These are phyloP conservation scores for Crotalus viridis DNA, from an alignment of 2,113 vertebrate species.

Conservation along the genomic window DNA sequence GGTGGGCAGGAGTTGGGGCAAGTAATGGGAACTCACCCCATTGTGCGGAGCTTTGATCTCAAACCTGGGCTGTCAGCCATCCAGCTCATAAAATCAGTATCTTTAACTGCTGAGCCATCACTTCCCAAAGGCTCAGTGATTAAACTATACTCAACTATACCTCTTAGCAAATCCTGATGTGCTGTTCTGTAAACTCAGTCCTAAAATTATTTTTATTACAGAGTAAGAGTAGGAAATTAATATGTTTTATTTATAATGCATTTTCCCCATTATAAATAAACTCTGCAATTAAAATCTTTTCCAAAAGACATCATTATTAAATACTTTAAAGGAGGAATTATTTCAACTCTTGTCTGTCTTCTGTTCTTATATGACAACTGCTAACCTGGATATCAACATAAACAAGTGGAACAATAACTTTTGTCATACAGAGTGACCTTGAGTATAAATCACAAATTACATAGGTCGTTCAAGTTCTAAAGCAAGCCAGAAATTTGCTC, in stretches of 20 bases:
- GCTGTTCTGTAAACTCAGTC: background rate
- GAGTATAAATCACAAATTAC: background rate
- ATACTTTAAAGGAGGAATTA: background rate
- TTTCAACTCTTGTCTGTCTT: conserved; percentile 22
- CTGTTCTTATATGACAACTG: conserved; percentile 27
- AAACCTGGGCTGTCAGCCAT: background rate
- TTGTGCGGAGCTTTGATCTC: background rate
- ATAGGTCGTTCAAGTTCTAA: background rate
- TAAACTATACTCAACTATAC: background rate
- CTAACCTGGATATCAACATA: conserved; percentile 28
- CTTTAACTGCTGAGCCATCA: background rate
- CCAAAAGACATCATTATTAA: conserved; percentile 12
- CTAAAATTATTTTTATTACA: background rate
- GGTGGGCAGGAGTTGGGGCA: background rate
- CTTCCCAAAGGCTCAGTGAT: background rate
- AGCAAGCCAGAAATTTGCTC: conserved; percentile 22
- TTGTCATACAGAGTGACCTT: background rate
- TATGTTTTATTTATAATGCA: background rate
- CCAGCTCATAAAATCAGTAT: background rate
- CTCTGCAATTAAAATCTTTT: background rate
- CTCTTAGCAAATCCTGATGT: background rate
- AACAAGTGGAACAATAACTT: conserved; percentile 18
- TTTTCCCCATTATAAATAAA: background rate
- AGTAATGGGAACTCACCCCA: background rate
- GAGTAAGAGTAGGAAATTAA: background rate